phyloP scores from a whole-genome alignment of 2,888 invertebrate species.

The Helobdella robusta region DNA sequence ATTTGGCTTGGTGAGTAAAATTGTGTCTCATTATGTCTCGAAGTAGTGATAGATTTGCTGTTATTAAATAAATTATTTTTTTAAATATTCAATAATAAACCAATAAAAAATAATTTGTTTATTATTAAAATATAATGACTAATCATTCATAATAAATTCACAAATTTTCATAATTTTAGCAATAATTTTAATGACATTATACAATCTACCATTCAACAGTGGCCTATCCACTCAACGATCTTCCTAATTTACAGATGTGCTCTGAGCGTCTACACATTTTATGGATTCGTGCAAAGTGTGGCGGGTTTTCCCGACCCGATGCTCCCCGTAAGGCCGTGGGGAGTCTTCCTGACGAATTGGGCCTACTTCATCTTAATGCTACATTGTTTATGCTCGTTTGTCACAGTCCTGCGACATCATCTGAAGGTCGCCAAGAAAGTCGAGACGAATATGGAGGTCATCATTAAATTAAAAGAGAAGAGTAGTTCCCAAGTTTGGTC shows the following conservation, averaged over 20 bases:
- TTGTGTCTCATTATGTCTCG: too few species aligned
- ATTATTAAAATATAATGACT: too few species aligned
- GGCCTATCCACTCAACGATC: background rate
- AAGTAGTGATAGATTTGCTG: too few species aligned
- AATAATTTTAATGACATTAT: background rate
- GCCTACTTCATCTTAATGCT: constrained; percentile 40
- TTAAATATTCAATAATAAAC: too few species aligned
- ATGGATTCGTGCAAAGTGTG: background rate
- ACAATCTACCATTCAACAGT: too few species aligned
- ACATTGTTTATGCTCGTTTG: constrained; percentile 34
- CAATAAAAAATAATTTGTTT: too few species aligned
- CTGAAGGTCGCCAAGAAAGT: background rate
- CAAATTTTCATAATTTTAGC: background rate
- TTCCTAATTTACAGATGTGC: background rate
- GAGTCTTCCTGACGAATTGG: constrained; percentile 44
- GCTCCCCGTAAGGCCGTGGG: constrained; percentile 34
- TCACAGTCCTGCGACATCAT: constrained; percentile 11
- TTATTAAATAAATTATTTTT: too few species aligned
- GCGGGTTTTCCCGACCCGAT: constrained; percentile 25
- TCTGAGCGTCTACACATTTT: constrained; percentile 1
- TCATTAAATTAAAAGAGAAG: too few species aligned
- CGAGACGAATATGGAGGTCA: too few species aligned
- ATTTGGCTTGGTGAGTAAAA: background rate
- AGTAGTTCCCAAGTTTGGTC: too few species aligned
- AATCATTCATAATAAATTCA: background rate